Percentiles rank a stretch among this genome's conserved stretches.
phyloP scores from a whole-genome alignment of 2,113 vertebrate species.

The Ictalurus furcatus region DNA sequence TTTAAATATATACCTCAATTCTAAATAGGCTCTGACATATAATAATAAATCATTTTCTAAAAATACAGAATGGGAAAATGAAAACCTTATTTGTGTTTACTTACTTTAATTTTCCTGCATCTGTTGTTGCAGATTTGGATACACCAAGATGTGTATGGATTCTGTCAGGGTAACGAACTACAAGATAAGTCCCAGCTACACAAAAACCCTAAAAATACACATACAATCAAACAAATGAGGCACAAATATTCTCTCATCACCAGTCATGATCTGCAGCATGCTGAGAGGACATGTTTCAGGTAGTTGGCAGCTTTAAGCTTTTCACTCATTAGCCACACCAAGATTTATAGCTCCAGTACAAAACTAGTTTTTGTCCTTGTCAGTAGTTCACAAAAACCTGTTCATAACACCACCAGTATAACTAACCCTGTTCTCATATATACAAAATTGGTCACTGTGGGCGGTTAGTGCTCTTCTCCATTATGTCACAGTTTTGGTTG shows the following conservation, averaged over 20 bases:
- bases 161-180: constrained; percentile 64
- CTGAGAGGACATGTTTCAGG: neutral
- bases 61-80: neutral
- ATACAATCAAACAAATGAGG: neutral
- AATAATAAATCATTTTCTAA: neutral
- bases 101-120: constrained; percentile 42
- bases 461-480: neutral
- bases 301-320: neutral
- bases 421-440: neutral
- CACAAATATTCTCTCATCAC: neutral
- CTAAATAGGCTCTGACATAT: neutral
- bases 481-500: neutral
- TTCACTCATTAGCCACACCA: neutral
- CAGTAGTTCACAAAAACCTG: neutral
- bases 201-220: constrained; percentile 59
- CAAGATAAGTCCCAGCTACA: constrained; percentile 60
- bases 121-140: constrained; percentile 48
- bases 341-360: neutral
- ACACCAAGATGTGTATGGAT: constrained; percentile 50
- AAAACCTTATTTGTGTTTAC: neutral
- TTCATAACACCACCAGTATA: neutral
- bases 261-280: neutral
- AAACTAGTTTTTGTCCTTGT: neutral
- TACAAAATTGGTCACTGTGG: neutral
- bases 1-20: neutral